Percentiles rank a stretch among this genome's conserved stretches.
Conservation (phyloP, 2,113 vertebrate species). For the Microtus ochrogaster region DNA sequence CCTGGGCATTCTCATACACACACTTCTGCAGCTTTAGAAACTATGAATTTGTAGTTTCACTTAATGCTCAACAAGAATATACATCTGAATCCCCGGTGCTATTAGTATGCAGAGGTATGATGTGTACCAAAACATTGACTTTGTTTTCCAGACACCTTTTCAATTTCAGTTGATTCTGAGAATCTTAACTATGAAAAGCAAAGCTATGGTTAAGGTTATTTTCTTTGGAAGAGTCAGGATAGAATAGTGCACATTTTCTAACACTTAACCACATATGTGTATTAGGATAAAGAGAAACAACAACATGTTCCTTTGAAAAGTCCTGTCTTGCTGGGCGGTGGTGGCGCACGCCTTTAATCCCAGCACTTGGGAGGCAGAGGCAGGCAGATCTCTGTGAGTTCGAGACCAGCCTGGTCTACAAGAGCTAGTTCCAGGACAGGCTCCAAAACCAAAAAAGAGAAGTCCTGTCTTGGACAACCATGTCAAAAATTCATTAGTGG, state of each 20-base stretch:
- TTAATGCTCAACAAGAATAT: background rate
- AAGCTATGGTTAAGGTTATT: background rate
- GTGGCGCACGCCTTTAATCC: too few species aligned
- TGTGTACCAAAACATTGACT: background rate
- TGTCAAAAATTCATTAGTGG: background rate
- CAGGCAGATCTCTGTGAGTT: too few species aligned
- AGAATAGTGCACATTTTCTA: background rate
- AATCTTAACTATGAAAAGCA: conserved; percentile 11
- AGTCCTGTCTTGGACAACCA: background rate
- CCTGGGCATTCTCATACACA: background rate
- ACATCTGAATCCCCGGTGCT: background rate
- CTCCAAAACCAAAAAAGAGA: too few species aligned
- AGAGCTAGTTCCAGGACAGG: too few species aligned
- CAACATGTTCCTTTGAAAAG: background rate
- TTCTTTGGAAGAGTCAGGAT: background rate
- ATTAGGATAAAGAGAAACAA: background rate
- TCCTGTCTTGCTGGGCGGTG: background rate
- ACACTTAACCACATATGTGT: background rate
- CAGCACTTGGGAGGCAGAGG: too few species aligned
- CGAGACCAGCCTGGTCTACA: too few species aligned
- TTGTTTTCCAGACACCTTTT: conserved; percentile 30
- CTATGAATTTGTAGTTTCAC: background rate
- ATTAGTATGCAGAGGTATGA: background rate
- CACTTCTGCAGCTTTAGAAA: background rate
- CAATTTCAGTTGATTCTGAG: background rate